A percentile compares a stretch with the other conserved stretches of the same genome.
phyloP scores from a whole-genome alignment of 2,797 vertebrate species.

The Spondyliosoma cantharus region DNA sequence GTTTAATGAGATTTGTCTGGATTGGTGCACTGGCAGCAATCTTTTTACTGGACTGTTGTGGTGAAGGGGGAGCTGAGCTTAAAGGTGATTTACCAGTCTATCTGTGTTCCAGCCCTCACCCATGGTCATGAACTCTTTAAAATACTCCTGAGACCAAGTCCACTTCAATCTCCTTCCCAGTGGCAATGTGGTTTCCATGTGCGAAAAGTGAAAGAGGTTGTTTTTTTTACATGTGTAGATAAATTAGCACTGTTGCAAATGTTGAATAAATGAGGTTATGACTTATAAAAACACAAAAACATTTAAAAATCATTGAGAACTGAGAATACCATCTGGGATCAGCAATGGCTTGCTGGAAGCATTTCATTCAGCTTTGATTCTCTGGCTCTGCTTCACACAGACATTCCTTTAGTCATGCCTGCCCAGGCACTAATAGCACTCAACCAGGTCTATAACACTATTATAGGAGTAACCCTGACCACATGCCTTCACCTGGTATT shows the following conservation, averaged over 20 bases:
- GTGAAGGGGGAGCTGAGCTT: neutral
- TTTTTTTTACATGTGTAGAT: slow-evolving; percentile 15
- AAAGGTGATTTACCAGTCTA: neutral
- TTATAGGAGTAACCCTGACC: slow-evolving; percentile 35
- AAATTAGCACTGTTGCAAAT: neutral
- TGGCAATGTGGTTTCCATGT: neutral
- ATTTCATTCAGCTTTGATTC: slow-evolving; percentile 50
- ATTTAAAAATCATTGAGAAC: slow-evolving; percentile 3
- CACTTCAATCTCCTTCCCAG: neutral
- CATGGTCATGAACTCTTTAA: slow-evolving; percentile 13
- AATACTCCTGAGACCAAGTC: neutral
- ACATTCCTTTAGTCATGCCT: slow-evolving; percentile 43
- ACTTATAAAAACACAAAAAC: slow-evolving; percentile 1
- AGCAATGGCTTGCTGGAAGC: slow-evolving; percentile 39
- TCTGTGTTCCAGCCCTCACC: slow-evolving; percentile 8
- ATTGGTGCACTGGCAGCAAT: neutral
- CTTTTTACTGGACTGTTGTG: slow-evolving; percentile 10
- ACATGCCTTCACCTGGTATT: slow-evolving; percentile 36
- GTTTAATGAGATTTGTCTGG: slow-evolving; percentile 17
- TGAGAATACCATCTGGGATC: slow-evolving; percentile 25
- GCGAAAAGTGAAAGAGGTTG: neutral
- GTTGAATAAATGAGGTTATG: slow-evolving; percentile 4
- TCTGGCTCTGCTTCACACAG: slow-evolving; percentile 40
- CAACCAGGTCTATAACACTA: slow-evolving; percentile 47
- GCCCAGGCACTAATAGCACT: slow-evolving; percentile 47